Conservation (phyloP, 2,888 invertebrate genomes). For the Lasioglossum leucozonium region DNA sequence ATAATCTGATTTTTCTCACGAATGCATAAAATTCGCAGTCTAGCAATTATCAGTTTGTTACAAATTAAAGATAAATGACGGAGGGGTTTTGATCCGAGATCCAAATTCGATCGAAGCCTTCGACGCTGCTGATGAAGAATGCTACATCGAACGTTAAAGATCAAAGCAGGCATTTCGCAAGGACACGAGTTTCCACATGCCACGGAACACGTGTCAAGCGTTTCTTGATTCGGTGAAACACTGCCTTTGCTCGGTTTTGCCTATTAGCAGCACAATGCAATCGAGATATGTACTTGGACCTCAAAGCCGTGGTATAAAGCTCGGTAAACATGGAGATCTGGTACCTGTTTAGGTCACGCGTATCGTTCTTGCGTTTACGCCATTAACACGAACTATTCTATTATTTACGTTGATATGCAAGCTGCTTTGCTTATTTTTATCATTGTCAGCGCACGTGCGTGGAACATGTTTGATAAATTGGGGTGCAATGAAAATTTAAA, state of each 20-base stretch:
- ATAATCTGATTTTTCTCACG: no score
- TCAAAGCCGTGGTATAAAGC: background rate
- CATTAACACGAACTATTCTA: background rate
- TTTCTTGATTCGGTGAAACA: constrained; percentile 36
- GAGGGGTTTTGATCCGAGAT: no score
- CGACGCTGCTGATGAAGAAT: background rate
- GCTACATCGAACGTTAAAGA: background rate
- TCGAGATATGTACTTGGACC: background rate
- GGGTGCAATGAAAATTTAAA: no score
- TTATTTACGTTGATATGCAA: no score
- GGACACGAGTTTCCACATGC: background rate
- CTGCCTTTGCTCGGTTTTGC: constrained; percentile 21
- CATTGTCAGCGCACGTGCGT: no score
- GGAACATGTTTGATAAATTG: no score
- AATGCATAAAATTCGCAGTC: no score
- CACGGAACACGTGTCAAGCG: constrained; percentile 17
- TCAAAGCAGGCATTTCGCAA: background rate
- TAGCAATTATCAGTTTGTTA: no score
- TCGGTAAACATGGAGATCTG: background rate
- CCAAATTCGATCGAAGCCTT: background rate
- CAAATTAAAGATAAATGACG: no score
- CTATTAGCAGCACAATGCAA: constrained; percentile 12
- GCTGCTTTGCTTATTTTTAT: no score
- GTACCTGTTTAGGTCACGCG: background rate
- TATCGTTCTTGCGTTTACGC: background rate